phyloP scores from a whole-genome alignment of 2,113 vertebrate genomes.

The Todiramphus saurophagus region DNA sequence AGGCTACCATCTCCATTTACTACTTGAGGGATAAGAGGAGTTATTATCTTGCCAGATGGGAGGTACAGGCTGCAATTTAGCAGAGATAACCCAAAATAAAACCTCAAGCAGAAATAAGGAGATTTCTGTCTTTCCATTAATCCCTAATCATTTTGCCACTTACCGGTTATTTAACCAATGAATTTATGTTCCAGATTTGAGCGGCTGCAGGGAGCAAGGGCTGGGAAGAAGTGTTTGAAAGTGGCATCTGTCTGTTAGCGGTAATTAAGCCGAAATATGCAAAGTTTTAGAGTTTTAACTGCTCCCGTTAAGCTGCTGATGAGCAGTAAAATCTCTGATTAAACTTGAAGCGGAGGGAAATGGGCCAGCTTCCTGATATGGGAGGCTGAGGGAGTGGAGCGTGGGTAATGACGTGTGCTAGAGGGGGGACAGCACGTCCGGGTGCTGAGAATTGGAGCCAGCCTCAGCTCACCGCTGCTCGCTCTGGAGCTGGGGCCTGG shows the following conservation, averaged over 20 bases:
- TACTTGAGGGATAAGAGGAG: not conserved
- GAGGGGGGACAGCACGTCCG: not conserved
- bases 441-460: not conserved
- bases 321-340: slow-evolving; percentile 80
- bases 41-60: not conserved
- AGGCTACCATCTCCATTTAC: not conserved
- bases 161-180: slow-evolving; percentile 45
- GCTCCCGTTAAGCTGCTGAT: slow-evolving; percentile 74
- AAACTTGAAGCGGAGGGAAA: slow-evolving; percentile 75
- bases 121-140: slow-evolving; percentile 17
- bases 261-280: slow-evolving; percentile 74
- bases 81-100: slow-evolving; percentile 24
- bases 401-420: not conserved
- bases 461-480: not conserved
- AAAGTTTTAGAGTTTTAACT: slow-evolving; percentile 69
- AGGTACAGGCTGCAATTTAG: not conserved
- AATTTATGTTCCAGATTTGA: slow-evolving; percentile 30
- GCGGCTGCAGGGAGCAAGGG: slow-evolving; percentile 42
- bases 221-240: slow-evolving; percentile 40
- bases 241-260: slow-evolving; percentile 72
- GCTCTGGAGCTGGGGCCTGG: not conserved
- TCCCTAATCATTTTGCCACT: slow-evolving; percentile 48
- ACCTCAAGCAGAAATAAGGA: slow-evolving; percentile 32
- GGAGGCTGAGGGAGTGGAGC: slow-evolving; percentile 51
- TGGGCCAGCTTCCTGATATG: slow-evolving; percentile 40